Evolutionary conservation across 2,113 vertebrate species (phyloP).

Genomic region (Jacana jacana): DNA sequence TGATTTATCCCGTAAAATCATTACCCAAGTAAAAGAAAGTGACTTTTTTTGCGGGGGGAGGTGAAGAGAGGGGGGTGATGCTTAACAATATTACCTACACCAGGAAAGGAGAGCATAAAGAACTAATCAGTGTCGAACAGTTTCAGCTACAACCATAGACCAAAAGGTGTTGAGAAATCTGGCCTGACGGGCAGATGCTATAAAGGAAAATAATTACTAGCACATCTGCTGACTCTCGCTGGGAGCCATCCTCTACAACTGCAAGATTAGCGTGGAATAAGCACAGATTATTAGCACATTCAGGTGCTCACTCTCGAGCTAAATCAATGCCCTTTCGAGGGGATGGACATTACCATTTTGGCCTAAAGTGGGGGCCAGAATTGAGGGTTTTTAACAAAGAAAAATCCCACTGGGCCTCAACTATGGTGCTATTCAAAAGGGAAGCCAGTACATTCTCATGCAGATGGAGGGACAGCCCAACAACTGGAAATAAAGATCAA

Average conservation of each 20-base stretch:
- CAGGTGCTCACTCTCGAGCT: background rate
- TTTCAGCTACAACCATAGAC: background rate
- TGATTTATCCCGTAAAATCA: background rate
- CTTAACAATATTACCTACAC: background rate
- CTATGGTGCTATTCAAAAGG: background rate
- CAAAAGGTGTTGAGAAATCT: background rate
- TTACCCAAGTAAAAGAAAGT: background rate
- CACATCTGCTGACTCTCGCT: background rate
- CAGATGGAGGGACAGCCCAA: background rate
- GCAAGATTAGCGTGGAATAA: slow-evolving; percentile 9
- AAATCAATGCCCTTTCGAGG: background rate
- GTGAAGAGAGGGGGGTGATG: too few species aligned
- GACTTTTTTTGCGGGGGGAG: background rate
- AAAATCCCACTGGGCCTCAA: background rate
- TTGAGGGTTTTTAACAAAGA: background rate
- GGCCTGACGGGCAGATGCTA: background rate
- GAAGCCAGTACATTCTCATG: background rate
- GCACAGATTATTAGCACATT: background rate
- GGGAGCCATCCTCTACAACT: background rate
- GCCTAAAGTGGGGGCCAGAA: background rate
- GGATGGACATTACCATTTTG: background rate
- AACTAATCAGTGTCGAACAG: background rate
- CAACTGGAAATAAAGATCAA: background rate
- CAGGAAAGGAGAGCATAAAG: background rate
- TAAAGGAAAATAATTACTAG: slow-evolving; percentile 26